Evolutionary conservation across 2,888 invertebrate species (phyloP), one percentile per base, ranked within the genome.

Genomic region (Drosophila quinaria): DNA sequence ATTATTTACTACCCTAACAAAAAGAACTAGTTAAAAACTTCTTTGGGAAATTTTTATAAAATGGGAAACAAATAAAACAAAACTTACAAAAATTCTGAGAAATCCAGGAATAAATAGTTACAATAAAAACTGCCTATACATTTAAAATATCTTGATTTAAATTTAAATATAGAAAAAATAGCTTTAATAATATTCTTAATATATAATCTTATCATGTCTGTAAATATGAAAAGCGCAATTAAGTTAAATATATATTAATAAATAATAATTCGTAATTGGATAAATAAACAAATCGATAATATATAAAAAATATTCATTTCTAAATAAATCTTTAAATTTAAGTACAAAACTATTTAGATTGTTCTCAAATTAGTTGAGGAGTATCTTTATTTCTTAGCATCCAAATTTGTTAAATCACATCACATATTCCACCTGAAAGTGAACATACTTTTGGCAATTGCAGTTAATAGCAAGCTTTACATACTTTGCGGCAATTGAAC

Each of bases 401-500:
- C 3, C 3, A 6, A 4, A 10, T 41, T 17, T 11, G 1, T 31
- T 11, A 17, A 15, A 3, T 0, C 4, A 5, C 8, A 15, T 54
- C 11, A 37, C 66, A 50, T 46, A 15, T 3, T 5, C 6, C 0
- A 25, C 3, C 31, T 0, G 10, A 4, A 0, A 15, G 1, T 11
- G 15, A 8, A 15, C 29, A 54, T 56, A 46, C 65, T 62, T 11
- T 10, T 25, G 17, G 8, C 31, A 29, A 17, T 11, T 19, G 35
- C 22, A 63, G 51, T 33, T 44, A 49, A 60, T 42, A 41, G 50
- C 50, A 54, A 76, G 80, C 66, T 83, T 86, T 83, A 86, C 83
- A 83, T 88, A 83, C 78, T 88, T 83, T 82, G 80, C 74, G 83
- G 80, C 89, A 88, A 86, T 82, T 76, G 89, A 83, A 80, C 90